Evolutionary conservation across 2,797 vertebrate species (phyloP), one percentile per base, ranked within the genome.

Genomic region (Clarias fuscus): DNA sequence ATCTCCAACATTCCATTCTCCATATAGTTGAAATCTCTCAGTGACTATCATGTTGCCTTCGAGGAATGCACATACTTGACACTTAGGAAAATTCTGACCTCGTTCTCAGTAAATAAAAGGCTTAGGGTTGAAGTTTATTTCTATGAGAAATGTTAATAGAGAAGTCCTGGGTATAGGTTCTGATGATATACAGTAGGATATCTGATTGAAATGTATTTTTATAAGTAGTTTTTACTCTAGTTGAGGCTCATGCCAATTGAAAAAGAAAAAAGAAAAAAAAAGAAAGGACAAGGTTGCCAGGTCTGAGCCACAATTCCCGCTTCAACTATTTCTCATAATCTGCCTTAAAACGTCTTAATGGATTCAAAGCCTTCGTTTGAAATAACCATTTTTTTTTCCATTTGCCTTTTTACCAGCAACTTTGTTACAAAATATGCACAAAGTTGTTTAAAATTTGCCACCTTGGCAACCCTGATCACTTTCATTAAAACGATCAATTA

Each of bases 1-100:
- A 79, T 87, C 56, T 72, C 65, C 37, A 84, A 43, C 0, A 18
- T 20, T 18, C 20, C n/a, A 18, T 79, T 83, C 70, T 37, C 85
- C 2, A 27, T 1, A 40, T 24, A 73, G 37, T 40, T 70, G 67
- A 84, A 87, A 79, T 84, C 65, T 79, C 61, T 62, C 58, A 61
- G 37, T 27, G 61, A 73, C 20, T 43, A 82, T 72, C 65, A 61
- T 43, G 58, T 62, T 56, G 76, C 75, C 75, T 80, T 40, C 15
- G 8, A 79, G 64, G 84, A 81, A 88, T 86, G 81, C 40, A 81
- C 24, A 84, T 1, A 56, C 61, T 84, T 86, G 22, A 67, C 72
- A 59, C 37, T n/a, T 27, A 75, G 75, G 82, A 81, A 84, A 83
- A 84, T 73, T 48, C 58, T 84, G 40, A 71, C 81, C 86, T 84